Conservation (phyloP, 2,113 vertebrate species). For the Myanophis thanlyinensis region DNA sequence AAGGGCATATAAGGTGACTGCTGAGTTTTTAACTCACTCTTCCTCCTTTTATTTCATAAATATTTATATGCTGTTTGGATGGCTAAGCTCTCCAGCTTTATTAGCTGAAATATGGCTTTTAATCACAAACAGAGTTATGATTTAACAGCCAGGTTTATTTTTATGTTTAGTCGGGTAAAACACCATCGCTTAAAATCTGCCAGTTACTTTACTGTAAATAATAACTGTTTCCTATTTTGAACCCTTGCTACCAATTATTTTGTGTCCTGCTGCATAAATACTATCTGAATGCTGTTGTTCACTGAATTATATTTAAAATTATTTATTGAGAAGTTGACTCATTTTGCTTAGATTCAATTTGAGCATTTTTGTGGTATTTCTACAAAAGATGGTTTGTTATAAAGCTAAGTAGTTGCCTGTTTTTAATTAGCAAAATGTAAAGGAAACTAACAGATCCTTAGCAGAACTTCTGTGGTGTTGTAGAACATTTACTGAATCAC, state of each 20-base stretch:
- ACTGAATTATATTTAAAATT: conserved; percentile 1
- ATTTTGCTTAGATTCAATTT: neutral
- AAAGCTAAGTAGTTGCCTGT: conserved; percentile 37
- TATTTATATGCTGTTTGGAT: neutral
- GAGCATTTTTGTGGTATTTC: neutral
- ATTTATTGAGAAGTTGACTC: neutral
- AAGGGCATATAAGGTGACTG: neutral
- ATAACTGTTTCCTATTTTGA: conserved; percentile 19
- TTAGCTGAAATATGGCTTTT: conserved; percentile 4
- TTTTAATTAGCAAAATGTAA: neutral
- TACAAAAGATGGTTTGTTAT: neutral
- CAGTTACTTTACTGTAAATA: neutral
- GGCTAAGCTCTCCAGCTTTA: neutral
- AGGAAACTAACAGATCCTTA: neutral
- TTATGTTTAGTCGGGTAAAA: neutral
- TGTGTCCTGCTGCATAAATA: conserved; percentile 1
- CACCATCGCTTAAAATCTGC: neutral
- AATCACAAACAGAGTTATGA: conserved; percentile 9
- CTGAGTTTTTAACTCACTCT: neutral
- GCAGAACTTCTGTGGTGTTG: neutral
- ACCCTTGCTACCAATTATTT: neutral
- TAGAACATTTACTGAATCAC: neutral
- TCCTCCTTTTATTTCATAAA: neutral
- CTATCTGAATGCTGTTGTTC: conserved; percentile 2
- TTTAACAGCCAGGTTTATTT: neutral